A percentile compares a stretch with the other conserved stretches of the same genome.
These are phyloP conservation scores for Limonius californicus DNA, from an alignment of 1,140 invertebrate species.

Conservation along the genomic window DNA sequence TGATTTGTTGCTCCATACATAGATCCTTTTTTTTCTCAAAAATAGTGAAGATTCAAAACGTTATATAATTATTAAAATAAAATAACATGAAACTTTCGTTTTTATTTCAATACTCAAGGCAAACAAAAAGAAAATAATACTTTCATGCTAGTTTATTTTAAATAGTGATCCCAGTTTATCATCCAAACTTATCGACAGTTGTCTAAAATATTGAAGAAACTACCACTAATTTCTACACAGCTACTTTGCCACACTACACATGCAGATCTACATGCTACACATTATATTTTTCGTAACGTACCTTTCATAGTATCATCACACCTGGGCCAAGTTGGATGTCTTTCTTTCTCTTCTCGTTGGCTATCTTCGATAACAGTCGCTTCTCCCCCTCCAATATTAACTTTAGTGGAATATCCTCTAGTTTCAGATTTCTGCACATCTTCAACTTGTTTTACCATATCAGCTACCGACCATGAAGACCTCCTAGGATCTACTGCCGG, in stretches of 20 bases:
- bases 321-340: conserved; percentile 33
- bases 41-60: no score
- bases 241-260: not conserved
- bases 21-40: no score
- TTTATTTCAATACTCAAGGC: no score
- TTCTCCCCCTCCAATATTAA: conserved; percentile 52
- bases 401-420: conserved; percentile 56
- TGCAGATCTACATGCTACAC: not conserved
- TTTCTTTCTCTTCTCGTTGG: conserved; percentile 11
- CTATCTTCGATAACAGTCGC: conserved; percentile 44
- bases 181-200: no score
- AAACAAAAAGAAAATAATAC: no score
- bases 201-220: not conserved
- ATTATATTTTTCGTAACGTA: conserved; percentile 17
- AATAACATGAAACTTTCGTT: no score
- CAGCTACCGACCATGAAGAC: conserved; percentile 50
- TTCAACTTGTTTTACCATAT: conserved; percentile 46
- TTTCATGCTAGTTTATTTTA: no score
- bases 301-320: conserved; percentile 34
- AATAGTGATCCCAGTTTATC: no score
- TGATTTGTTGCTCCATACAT: no score
- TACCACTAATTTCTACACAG: not conserved
- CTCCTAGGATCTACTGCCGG: conserved; percentile 23
- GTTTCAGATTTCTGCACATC: conserved; percentile 38
- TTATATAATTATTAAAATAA: no score